Conservation (phyloP, 2,888 invertebrate genomes). For the Stenchaetothrips biformis region DNA sequence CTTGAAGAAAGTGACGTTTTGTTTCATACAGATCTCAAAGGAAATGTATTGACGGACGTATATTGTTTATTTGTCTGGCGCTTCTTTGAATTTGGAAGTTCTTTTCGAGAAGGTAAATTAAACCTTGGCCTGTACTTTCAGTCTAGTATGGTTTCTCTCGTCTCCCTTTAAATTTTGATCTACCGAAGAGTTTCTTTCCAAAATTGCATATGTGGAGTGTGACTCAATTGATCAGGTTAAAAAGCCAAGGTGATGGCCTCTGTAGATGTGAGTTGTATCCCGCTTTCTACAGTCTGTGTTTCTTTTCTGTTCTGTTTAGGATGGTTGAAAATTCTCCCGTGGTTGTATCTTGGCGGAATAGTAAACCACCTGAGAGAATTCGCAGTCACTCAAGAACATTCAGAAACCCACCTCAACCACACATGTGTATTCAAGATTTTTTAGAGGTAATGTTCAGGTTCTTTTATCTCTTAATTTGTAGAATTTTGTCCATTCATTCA, state of each 20-base stretch:
- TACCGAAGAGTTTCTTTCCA: neutral
- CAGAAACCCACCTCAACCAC: conserved; percentile 64
- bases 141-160: too few relatives aligned
- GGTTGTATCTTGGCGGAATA: neutral
- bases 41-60: too few relatives aligned
- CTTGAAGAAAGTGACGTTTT: too few relatives aligned
- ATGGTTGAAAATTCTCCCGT: conserved; percentile 1
- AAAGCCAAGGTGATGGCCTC: neutral
- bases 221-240: neutral
- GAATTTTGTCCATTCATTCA: neutral
- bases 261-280: neutral
- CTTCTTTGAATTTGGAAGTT: too few relatives aligned
- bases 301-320: neutral
- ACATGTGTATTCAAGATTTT: conserved; percentile 58
- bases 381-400: conserved; percentile 9
- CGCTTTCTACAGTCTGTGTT: neutral
- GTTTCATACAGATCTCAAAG: too few relatives aligned
- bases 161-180: too few relatives aligned
- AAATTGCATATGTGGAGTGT: neutral
- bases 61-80: too few relatives aligned
- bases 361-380: neutral
- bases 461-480: neutral
- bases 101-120: too few relatives aligned
- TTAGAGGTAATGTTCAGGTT: conserved; percentile 47
- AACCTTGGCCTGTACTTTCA: too few relatives aligned